Conservation (phyloP, 2,113 vertebrate genomes). For the Clinocottus analis region DNA sequence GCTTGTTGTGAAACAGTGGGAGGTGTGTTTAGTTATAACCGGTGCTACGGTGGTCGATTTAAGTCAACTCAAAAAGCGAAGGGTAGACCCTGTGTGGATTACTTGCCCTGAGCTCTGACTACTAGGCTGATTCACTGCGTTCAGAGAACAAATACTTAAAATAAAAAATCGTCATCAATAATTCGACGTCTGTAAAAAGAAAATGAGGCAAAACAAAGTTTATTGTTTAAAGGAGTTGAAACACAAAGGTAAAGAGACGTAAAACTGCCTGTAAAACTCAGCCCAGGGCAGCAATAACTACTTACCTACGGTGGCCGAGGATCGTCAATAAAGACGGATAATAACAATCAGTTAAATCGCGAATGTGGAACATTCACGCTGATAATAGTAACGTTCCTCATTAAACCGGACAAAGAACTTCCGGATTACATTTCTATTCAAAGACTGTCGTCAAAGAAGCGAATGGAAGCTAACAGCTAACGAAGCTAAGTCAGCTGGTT, state of each 20-base stretch:
- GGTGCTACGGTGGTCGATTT: neutral
- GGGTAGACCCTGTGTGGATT: fast-evolving
- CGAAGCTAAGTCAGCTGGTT: no score
- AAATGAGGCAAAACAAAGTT: fast-evolving
- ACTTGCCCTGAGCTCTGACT: neutral
- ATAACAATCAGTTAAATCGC: neutral
- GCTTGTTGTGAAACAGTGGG: no score
- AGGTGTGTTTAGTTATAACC: neutral
- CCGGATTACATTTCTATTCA: no score
- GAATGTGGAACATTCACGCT: neutral
- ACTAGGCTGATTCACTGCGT: neutral
- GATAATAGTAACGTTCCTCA: neutral
- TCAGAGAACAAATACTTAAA: neutral
- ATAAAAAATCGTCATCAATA: neutral
- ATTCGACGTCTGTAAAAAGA: fast-evolving
- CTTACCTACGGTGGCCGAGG: neutral
- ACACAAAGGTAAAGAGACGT: no score
- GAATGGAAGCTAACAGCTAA: neutral
- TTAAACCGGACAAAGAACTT: no score
- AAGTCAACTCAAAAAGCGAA: neutral
- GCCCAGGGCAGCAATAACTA: no score
- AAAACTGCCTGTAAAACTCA: neutral
- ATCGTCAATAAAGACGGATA: neutral
- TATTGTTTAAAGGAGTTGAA: no score
- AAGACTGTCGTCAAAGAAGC: neutral